Percentiles rank a stretch among this genome's conserved stretches.
phyloP scores from a whole-genome alignment of 2,797 vertebrate genomes.

The Anabacerthia variegaticeps region DNA sequence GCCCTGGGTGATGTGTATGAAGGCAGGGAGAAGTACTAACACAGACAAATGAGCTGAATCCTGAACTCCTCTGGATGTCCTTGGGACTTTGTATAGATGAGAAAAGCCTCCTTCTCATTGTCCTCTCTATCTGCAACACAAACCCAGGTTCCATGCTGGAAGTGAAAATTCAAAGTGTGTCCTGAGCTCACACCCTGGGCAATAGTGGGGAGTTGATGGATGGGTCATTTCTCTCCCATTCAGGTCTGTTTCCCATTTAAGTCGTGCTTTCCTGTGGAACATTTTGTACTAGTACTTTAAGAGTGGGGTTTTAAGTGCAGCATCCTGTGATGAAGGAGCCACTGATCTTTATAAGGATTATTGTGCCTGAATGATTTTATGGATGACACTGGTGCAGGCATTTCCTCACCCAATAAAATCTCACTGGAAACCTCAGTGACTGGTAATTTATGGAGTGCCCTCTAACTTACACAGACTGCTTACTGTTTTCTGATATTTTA shows the following conservation, averaged over 20 bases:
- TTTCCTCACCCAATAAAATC: background rate
- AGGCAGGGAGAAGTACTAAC: background rate
- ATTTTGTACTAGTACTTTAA: background rate
- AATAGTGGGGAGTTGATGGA: background rate
- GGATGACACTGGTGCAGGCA: background rate
- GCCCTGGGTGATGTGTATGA: background rate
- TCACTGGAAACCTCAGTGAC: background rate
- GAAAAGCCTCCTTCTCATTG: background rate
- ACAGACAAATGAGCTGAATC: background rate
- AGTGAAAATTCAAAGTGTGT: background rate
- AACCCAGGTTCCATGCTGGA: background rate
- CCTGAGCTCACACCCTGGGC: background rate
- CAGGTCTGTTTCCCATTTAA: background rate
- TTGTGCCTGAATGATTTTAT: background rate
- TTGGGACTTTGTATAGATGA: background rate
- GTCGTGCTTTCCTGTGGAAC: background rate
- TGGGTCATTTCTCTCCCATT: background rate
- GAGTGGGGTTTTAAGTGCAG: background rate
- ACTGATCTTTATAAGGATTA: background rate
- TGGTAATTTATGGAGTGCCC: background rate
- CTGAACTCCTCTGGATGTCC: background rate
- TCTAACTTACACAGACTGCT: background rate
- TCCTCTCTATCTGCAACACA: background rate
- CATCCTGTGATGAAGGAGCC: background rate
- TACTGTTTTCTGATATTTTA: background rate